phyloP scores from a whole-genome alignment of 2,797 vertebrate genomes.

The Helicolenus hilgendorfi region DNA sequence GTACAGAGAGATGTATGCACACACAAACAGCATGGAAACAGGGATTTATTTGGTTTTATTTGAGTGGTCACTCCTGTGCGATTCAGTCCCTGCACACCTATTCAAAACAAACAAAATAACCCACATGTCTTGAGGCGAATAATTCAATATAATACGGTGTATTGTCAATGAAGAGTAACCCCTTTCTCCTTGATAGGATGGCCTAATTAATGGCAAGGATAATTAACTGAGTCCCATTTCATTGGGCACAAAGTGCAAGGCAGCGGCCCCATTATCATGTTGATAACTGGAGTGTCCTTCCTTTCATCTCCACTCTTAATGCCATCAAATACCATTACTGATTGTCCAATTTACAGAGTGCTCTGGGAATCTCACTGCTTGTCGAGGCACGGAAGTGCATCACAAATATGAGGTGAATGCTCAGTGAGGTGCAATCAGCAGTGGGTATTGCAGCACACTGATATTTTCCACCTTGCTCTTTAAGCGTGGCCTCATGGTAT shows the following conservation, averaged over 20 bases:
- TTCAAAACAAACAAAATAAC: slow-evolving; percentile 26
- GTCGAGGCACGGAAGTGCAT: slow-evolving; percentile 67
- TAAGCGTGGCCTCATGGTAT: background rate
- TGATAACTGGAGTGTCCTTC: slow-evolving; percentile 87
- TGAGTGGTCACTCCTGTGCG: background rate
- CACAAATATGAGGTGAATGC: slow-evolving; percentile 59
- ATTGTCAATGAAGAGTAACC: slow-evolving; percentile 69
- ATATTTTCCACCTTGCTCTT: slow-evolving; percentile 33
- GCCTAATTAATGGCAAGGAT: slow-evolving; percentile 86
- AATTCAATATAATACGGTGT: slow-evolving; percentile 55
- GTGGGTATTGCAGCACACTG: slow-evolving; percentile 17
- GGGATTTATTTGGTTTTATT: slow-evolving; percentile 12
- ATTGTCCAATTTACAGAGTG: slow-evolving; percentile 87
- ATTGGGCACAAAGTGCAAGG: slow-evolving; percentile 82
- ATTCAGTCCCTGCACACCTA: background rate
- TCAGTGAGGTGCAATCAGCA: slow-evolving; percentile 51
- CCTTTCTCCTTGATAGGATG: slow-evolving; percentile 80
- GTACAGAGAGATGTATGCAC: too few species aligned
- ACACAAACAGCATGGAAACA: background rate
- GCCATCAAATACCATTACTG: slow-evolving; percentile 86
- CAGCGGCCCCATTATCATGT: slow-evolving; percentile 83
- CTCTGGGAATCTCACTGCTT: slow-evolving; percentile 74
- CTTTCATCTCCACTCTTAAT: slow-evolving; percentile 86
- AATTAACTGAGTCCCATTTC: slow-evolving; percentile 84
- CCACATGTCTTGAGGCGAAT: slow-evolving; percentile 35